Evolutionary conservation across 2,113 vertebrate genomes (phyloP), one percentile per base, ranked within the genome.

Genomic region (Lipophrys pholis): DNA sequence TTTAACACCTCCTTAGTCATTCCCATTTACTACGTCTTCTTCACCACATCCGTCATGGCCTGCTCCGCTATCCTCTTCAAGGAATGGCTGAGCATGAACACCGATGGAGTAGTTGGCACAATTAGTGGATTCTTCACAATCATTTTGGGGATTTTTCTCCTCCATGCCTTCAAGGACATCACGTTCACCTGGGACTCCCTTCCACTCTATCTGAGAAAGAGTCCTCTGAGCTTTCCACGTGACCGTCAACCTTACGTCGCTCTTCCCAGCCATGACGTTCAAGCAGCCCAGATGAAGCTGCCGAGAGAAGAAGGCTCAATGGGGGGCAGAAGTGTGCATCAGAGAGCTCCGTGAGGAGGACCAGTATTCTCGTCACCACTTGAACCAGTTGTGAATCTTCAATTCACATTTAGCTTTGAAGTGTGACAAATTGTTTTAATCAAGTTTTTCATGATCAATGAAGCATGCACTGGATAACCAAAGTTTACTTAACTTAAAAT

Each of bases 31-130:
- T 96, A 96, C 0, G 94, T 96, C 78, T 94, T 96, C 80, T 96
- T 96, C 88, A 96, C 93, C 76, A 95, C 92, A 0, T 92, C 94
- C 0, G 93, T 97, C 62, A 95, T 95, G 92, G 92, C 46, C 16
- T 97, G 94, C 82, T 96, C 95, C 0, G 94, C 93, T 51, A 95
- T 96, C 77, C 93, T 96, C 51, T 96, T 96, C 84, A 95, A 95
- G 66, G 94, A 96, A 82, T 96, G 95, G 94, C 81, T 95, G 67
- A 77, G 92, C 7, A 93, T 96, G 94, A 90, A 86, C 38, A 59
- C 83, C 1, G 90, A 92, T 35, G 93, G 93, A 7, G 74, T 91
- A 6, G 45, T 92, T 0, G 92, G 93, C 52, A 95, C 93, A 4
- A 90, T 95, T 52, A 95, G 94, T 0, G 95, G 95, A 17, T 97